Evolutionary conservation across 2,888 invertebrate genomes (phyloP).

Genomic region (Adelphocoris suturalis): DNA sequence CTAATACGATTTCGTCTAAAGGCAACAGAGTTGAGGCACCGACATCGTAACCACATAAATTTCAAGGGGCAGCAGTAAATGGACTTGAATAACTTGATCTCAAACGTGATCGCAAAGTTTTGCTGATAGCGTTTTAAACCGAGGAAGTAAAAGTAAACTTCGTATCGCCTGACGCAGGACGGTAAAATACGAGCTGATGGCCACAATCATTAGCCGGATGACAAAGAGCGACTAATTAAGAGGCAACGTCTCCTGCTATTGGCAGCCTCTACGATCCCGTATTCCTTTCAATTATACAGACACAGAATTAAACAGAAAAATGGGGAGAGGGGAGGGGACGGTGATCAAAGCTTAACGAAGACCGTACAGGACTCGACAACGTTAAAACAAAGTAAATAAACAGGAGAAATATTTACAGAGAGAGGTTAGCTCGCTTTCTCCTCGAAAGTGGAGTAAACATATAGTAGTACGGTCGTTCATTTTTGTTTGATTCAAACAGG

Average conservation of each 20-base stretch:
- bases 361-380: too few relatives aligned
- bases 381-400: too few relatives aligned
- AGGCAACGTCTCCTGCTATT: neutral
- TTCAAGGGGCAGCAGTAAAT: slow-evolving; percentile 25
- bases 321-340: neutral
- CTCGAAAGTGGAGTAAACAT: too few relatives aligned
- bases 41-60: slow-evolving; percentile 10
- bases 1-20: neutral
- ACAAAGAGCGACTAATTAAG: slow-evolving; percentile 54
- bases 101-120: slow-evolving; percentile 35
- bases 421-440: too few relatives aligned
- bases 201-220: slow-evolving; percentile 48
- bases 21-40: neutral
- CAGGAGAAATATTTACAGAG: too few relatives aligned
- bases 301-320: neutral
- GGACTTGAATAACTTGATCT: slow-evolving; percentile 39
- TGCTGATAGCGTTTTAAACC: slow-evolving; percentile 14
- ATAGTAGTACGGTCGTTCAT: too few relatives aligned
- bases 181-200: slow-evolving; percentile 44
- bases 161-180: slow-evolving; percentile 38
- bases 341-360: too few relatives aligned
- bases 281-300: slow-evolving; percentile 43
- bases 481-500: too few relatives aligned
- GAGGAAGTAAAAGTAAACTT: slow-evolving; percentile 45
- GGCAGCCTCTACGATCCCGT: slow-evolving; percentile 13